Conservation (phyloP, 2,888 invertebrate genomes). For the Ommatoiulus sabulosus region DNA sequence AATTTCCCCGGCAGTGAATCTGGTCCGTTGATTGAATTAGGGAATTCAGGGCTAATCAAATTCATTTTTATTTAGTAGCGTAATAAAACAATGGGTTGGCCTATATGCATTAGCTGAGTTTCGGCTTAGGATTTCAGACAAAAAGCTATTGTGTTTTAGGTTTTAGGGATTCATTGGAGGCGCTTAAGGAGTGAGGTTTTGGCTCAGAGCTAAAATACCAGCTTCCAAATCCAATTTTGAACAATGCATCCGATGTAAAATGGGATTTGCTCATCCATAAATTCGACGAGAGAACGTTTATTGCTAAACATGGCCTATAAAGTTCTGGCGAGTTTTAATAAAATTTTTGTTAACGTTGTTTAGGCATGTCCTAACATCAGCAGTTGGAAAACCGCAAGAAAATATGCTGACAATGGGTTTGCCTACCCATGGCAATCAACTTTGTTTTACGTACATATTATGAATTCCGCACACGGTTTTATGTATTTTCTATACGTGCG, state of each 20-base stretch:
- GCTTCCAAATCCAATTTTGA: constrained; percentile 26
- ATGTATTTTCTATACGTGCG: constrained; percentile 4
- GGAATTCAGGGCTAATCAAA: background rate
- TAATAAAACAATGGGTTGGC: background rate
- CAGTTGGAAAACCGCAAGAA: background rate
- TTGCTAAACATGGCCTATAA: constrained; percentile 16
- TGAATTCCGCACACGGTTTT: constrained; percentile 17
- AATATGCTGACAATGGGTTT: constrained; percentile 24
- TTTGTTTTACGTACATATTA: constrained; percentile 38
- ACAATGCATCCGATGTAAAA: constrained; percentile 32
- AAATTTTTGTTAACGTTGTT: constrained; percentile 33
- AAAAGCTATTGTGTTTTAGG: background rate
- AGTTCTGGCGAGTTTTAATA: constrained; percentile 40
- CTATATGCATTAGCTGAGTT: background rate
- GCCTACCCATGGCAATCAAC: background rate
- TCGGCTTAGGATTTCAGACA: background rate
- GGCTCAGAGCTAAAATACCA: constrained; percentile 17
- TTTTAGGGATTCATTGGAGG: background rate
- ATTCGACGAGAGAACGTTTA: constrained; percentile 8
- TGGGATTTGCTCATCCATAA: constrained; percentile 11
- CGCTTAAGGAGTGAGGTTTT: background rate
- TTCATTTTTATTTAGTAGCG: background rate
- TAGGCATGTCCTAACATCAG: background rate
- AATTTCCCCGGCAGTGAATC: background rate
- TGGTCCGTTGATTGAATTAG: background rate